These are phyloP conservation scores for Danaus chrysippus DNA, from an alignment of 2,888 invertebrate species.

Conservation along the genomic window DNA sequence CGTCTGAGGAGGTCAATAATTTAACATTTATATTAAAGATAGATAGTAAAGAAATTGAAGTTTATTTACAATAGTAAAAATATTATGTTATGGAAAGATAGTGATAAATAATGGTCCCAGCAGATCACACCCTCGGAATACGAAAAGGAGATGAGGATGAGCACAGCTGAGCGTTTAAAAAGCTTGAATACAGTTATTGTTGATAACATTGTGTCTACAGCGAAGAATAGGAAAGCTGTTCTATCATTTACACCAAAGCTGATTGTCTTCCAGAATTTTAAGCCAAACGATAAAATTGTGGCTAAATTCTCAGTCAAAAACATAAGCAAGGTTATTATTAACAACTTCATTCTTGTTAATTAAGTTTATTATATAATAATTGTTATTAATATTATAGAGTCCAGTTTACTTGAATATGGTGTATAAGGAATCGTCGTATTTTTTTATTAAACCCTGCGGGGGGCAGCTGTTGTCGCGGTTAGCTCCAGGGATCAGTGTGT, in stretches of 20 bases:
- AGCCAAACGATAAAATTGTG: slow-evolving; percentile 68
- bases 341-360: slow-evolving; percentile 4
- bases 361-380: background rate
- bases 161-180: slow-evolving; percentile 53
- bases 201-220: slow-evolving; percentile 49
- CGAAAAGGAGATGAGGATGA: slow-evolving; percentile 60
- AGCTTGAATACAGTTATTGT: slow-evolving; percentile 51
- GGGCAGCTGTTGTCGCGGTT: slow-evolving; percentile 73
- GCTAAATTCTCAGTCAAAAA: slow-evolving; percentile 78
- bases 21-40: background rate
- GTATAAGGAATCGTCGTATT: slow-evolving; percentile 71
- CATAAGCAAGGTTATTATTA: slow-evolving; percentile 68
- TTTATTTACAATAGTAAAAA: background rate
- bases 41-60: too few species aligned
- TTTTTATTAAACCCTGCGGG: slow-evolving; percentile 67
- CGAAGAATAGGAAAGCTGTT: slow-evolving; percentile 42
- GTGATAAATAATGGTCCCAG: slow-evolving; percentile 19
- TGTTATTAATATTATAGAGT: slow-evolving; percentile 49
- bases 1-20: slow-evolving; percentile 49
- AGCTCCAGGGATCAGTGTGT: slow-evolving; percentile 84
- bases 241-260: slow-evolving; percentile 71
- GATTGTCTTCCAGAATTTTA: slow-evolving; percentile 81
- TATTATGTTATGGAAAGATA: background rate
- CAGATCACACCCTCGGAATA: slow-evolving; percentile 68
- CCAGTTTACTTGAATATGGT: slow-evolving; percentile 72